These are phyloP conservation scores for Cephus nigrinus DNA, from an alignment of 2,888 invertebrate species.

Conservation along the genomic window DNA sequence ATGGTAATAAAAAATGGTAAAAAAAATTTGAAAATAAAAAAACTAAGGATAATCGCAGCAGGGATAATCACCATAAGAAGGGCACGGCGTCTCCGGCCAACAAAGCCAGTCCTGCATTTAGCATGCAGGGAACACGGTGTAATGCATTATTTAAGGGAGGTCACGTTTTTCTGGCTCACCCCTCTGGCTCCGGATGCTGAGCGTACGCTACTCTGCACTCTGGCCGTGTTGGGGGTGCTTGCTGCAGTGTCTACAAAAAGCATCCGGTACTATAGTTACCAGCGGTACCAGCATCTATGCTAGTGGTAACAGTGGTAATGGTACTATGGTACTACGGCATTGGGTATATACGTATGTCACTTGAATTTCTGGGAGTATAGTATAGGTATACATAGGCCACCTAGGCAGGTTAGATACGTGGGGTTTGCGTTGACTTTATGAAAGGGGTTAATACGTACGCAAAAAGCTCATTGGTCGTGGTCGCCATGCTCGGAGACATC, in stretches of 20 bases:
- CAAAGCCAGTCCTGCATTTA: background rate
- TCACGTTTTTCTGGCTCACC: conserved; percentile 34
- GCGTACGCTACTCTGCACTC: background rate
- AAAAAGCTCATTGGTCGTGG: background rate
- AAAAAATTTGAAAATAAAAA: background rate
- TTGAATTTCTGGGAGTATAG: background rate
- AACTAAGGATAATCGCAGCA: background rate
- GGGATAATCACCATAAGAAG: background rate
- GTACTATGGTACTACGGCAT: background rate
- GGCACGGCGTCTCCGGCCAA: background rate
- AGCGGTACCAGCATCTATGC: background rate
- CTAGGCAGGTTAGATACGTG: background rate
- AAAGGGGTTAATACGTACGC: background rate
- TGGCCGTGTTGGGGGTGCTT: background rate
- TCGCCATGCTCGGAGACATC: background rate
- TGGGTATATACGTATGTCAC: background rate
- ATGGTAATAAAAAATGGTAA: background rate
- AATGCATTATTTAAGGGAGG: conserved; percentile 41
- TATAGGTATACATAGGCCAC: background rate
- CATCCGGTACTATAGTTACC: background rate
- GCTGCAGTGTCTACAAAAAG: background rate
- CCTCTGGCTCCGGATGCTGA: background rate
- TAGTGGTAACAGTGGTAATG: background rate
- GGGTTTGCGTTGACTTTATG: background rate
- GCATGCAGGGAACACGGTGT: conserved; percentile 24